Conservation (phyloP, 2,888 invertebrate species). For the Nyleta sp. region DNA sequence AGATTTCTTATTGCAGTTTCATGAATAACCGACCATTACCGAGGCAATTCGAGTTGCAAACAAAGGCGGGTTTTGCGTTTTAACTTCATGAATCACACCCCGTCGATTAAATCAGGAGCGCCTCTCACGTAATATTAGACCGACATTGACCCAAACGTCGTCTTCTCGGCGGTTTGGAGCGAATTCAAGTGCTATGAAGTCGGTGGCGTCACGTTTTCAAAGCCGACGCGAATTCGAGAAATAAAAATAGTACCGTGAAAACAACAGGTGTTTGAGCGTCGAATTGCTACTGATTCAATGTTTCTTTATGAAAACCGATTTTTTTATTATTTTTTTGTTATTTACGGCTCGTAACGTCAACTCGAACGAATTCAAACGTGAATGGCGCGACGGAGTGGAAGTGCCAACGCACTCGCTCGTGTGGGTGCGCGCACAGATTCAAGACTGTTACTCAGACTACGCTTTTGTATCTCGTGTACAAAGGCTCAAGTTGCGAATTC, state of each 20-base stretch:
- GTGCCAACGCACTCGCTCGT: neutral
- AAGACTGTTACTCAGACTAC: slow-evolving; percentile 49
- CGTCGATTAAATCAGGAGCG: slow-evolving; percentile 38
- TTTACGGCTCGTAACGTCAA: slow-evolving; percentile 34
- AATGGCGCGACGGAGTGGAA: slow-evolving; percentile 29
- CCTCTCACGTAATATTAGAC: slow-evolving; percentile 70
- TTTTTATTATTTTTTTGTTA: slow-evolving; percentile 36
- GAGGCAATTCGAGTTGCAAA: slow-evolving; percentile 4
- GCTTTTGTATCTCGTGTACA: slow-evolving; percentile 66
- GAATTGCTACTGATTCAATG: too few species aligned
- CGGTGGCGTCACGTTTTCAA: slow-evolving; percentile 56
- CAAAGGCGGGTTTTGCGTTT: slow-evolving; percentile 25
- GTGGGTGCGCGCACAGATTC: slow-evolving; percentile 18
- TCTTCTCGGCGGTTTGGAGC: slow-evolving; percentile 67
- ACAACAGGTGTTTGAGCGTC: slow-evolving; percentile 49
- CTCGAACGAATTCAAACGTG: slow-evolving; percentile 35
- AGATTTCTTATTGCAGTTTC: neutral
- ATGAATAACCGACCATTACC: neutral
- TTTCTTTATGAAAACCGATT: too few species aligned
- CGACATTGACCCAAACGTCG: slow-evolving; percentile 75
- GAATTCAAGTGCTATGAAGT: slow-evolving; percentile 67
- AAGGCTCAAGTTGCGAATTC: slow-evolving; percentile 61
- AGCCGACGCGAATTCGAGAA: slow-evolving; percentile 40
- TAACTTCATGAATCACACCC: slow-evolving; percentile 24
- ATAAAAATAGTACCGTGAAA: slow-evolving; percentile 50